Evolutionary conservation across 2,888 invertebrate genomes (phyloP).

Genomic region (Raillietiella orientalis): DNA sequence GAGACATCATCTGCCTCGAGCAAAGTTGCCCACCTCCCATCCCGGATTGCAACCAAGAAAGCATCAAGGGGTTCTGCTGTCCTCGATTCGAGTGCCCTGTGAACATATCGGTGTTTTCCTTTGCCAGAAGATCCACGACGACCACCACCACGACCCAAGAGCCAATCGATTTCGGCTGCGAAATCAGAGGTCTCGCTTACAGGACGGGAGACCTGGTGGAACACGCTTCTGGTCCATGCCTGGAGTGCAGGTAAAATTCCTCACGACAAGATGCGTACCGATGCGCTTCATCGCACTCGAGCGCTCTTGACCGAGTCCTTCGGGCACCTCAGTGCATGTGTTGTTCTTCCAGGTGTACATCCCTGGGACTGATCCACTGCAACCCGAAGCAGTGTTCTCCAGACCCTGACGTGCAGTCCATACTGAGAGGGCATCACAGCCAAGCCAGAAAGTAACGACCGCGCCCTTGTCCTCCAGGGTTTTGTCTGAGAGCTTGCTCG

Average conservation of each 20-base stretch:
- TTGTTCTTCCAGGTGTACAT: no score
- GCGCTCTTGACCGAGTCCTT: no score
- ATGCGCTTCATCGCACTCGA: no score
- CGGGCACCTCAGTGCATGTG: no score
- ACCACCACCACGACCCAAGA: conserved; percentile 39
- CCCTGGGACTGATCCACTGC: no score
- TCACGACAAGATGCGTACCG: background rate
- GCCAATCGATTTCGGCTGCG: conserved; percentile 31
- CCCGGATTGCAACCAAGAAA: conserved; percentile 62
- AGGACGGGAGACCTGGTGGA: conserved; percentile 51
- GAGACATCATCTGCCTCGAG: conserved; percentile 75
- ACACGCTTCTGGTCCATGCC: conserved; percentile 64
- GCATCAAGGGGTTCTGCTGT: conserved; percentile 75
- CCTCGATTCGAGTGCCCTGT: conserved; percentile 78
- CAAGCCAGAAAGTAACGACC: no score
- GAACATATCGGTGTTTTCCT: background rate
- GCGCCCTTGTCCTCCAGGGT: no score
- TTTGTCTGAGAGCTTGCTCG: no score
- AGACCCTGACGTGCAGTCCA: no score
- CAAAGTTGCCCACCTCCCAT: conserved; percentile 86
- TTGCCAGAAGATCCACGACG: conserved; percentile 14
- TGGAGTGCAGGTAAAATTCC: conserved; percentile 50
- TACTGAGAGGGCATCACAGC: no score
- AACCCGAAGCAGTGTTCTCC: no score
- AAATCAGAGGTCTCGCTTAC: conserved; percentile 51